These are phyloP conservation scores for Cheilosia vulpina DNA, from an alignment of 2,888 invertebrate genomes.

Conservation along the genomic window DNA sequence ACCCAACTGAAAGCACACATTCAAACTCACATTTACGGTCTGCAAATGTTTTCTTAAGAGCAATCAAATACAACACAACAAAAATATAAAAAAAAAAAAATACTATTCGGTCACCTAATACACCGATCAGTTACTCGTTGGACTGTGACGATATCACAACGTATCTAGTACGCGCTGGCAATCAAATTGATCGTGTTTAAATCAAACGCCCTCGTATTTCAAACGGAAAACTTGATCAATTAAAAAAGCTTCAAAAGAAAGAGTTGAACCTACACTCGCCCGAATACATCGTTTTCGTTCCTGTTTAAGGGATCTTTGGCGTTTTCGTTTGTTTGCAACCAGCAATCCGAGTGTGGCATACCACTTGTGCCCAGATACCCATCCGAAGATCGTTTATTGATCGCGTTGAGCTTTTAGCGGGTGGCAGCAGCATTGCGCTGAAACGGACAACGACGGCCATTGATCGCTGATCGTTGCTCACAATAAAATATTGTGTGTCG, in stretches of 20 bases:
- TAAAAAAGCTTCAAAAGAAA: constrained; percentile 49
- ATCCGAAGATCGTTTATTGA: constrained; percentile 3
- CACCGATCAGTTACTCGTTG: constrained; percentile 70
- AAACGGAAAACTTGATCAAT: constrained; percentile 23
- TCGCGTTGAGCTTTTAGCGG: constrained; percentile 64
- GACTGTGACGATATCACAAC: constrained; percentile 72
- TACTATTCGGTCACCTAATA: constrained; percentile 58
- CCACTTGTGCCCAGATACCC: constrained; percentile 20
- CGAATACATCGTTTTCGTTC: constrained; percentile 31
- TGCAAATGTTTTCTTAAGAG: constrained; percentile 52
- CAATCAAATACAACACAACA: constrained; percentile 10
- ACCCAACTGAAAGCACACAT: constrained; percentile 45
- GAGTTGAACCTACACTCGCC: constrained; percentile 33
- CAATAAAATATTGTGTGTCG: constrained; percentile 17
- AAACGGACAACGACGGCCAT: constrained; percentile 46
- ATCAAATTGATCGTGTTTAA: constrained; percentile 29
- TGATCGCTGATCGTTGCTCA: constrained; percentile 62
- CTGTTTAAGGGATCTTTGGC: constrained; percentile 51
- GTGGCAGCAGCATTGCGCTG: constrained; percentile 53
- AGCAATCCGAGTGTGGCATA: constrained; percentile 34
- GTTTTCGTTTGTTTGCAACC: not conserved
- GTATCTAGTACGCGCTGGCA: constrained; percentile 50
- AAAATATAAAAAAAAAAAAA: constrained; percentile 18
- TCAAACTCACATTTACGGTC: constrained; percentile 37
- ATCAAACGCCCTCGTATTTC: constrained; percentile 11